Base-by-base conservation (phyloP, 30 jellyfish, hydroid and myxozoan genomes). In the Chrysaora quinquecirrha region DNA sequence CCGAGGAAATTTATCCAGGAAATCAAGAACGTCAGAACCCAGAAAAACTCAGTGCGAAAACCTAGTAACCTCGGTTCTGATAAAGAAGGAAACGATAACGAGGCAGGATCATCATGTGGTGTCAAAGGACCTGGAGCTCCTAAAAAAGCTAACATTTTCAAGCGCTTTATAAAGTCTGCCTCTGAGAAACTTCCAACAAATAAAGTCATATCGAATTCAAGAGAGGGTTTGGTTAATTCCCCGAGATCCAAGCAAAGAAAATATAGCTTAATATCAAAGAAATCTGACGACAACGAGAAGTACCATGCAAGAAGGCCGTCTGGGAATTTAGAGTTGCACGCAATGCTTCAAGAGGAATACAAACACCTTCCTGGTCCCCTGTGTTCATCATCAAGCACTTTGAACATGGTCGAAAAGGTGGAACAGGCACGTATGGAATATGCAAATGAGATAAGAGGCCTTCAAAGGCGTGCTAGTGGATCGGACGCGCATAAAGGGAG, bases 391-490 rank as follows among this genome's bases (percentile, higher is more conserved):
- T 12, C 24, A 52, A 52, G 68, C 68, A 20, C 68, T 2, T 25
- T 52, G 29, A 52, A 52, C 68, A 52, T 66, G 11, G 10, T 43
- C 23, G 78, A 66, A 30, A 22, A 11, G 30, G 63, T 66, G 0
- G 78, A 66, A 31, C 49, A 66, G 25, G 78, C 78, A 31, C 78
- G 78, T 31, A 29, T 43, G 20, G 78, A 66, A 29, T 66, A 66
- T 66, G 49, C 78, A 30, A 4, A 22, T 22, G 30, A 30, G 24
- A 22, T 16, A 2, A 62, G 34, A 23, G 43, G 74, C 19, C 24
- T 62, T 22, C 74, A 20, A 32, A 62, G 74, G 54, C 78, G 29
- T 11, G 25, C 18, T 6, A 66, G 78, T 25, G 58, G 22, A 22
- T 30, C 78, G 1, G 78, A 66, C 30, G 56, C 19, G 27, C 78